phyloP scores from a whole-genome alignment of 2,113 vertebrate species.

The Rhinopomastus cyanomelas region DNA sequence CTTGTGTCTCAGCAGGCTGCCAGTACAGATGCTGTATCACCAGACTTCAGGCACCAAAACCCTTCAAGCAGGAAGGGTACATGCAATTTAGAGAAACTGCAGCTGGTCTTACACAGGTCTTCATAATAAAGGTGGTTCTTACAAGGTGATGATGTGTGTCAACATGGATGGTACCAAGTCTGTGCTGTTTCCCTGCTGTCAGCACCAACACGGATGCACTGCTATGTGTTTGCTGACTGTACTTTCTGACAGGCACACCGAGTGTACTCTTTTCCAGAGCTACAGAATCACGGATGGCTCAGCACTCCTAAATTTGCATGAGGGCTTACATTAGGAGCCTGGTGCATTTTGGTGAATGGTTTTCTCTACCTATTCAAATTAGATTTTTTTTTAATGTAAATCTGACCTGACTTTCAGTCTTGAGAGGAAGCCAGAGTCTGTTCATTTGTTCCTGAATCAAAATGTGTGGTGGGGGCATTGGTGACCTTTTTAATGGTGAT shows the following conservation, averaged over 20 bases:
- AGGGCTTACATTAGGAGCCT: neutral
- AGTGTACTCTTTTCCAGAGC: neutral
- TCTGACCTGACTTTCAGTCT: neutral
- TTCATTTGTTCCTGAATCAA: neutral
- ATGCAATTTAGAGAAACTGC: neutral
- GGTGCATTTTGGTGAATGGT: neutral
- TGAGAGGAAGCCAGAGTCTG: neutral
- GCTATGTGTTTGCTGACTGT: neutral
- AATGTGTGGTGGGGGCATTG: neutral
- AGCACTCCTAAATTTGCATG: neutral
- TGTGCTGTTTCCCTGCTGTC: neutral
- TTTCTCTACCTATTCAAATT: neutral
- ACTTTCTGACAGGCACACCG: neutral
- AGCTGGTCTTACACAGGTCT: neutral
- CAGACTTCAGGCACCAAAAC: neutral
- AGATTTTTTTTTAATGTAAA: neutral
- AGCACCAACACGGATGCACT: neutral
- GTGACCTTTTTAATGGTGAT: neutral
- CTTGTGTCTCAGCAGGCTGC: neutral
- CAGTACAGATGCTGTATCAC: neutral
- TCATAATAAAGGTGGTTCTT: neutral
- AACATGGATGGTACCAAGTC: neutral
- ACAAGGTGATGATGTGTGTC: conserved; percentile 21
- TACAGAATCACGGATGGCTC: neutral
- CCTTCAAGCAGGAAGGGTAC: neutral